phyloP scores from a whole-genome alignment of 35 echinoderm and acorn worm species.

The Apostichopus californicus region DNA sequence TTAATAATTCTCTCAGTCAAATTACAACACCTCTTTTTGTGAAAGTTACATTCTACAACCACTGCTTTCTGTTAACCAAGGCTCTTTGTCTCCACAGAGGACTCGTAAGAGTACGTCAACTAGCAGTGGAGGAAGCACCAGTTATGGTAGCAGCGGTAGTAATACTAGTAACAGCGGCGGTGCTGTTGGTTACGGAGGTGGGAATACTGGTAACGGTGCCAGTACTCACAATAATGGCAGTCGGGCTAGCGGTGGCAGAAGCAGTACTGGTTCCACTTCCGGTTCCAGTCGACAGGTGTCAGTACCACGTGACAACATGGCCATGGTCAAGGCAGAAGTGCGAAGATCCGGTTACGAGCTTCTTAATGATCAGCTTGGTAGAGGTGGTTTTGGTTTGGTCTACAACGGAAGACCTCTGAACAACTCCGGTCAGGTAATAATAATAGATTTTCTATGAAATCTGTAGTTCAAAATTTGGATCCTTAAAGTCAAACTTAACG shows the following conservation, averaged over 20 bases:
- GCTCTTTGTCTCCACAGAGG: neutral
- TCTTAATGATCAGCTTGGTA: constrained; percentile 10
- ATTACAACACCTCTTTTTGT: no score
- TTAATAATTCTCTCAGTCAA: no score
- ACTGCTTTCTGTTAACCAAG: no score
- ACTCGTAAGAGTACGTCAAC: neutral
- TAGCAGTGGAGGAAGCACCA: no score
- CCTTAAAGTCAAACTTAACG: no score
- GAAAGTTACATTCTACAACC: no score
- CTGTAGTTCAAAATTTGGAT: no score
- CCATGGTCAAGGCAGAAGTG: neutral
- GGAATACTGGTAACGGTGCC: neutral
- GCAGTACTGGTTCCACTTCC: neutral
- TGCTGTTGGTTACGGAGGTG: neutral
- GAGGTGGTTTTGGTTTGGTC: constrained; percentile 18
- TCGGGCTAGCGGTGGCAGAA: neutral
- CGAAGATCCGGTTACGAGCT: neutral
- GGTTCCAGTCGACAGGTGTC: neutral
- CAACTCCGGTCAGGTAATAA: no score
- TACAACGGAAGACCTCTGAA: neutral
- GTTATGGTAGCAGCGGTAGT: neutral
- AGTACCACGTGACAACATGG: neutral
- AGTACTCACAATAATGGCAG: neutral
- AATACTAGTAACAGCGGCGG: neutral
- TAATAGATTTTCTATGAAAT: no score